Base-by-base conservation (phyloP, 2,888 invertebrate species). In the Tetheella fluctuosa region DNA sequence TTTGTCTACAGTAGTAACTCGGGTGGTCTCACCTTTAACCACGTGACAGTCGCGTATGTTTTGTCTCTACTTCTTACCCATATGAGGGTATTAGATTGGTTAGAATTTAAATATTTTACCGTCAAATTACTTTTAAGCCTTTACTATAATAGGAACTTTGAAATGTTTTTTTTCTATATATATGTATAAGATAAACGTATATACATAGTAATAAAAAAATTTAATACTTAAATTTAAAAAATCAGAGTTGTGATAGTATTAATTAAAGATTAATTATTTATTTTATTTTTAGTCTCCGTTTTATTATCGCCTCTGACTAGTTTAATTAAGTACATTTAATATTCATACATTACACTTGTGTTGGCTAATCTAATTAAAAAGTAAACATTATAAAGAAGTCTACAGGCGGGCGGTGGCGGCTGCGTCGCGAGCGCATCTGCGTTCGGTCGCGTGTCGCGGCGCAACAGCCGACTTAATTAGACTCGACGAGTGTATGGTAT, bases 1-100 rank as follows among this genome's bases (percentile, higher is more conserved):
- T 37, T 37, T 12, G 5, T 1, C 10, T 55, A 53, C 59, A 55
- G 30, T 70, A 28, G 74, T 76, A 73, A 59, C 62, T 67, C 63
- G 63, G 65, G 73, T 73, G 70, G 78, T 80, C 84, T 84, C 81
- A 83, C 81, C 85, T 81, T 74, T 73, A 42, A 69, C 65, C 71
- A 76, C 74, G 67, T 75, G 75, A 70, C 73, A 64, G 75, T 73
- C 75, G 71, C 70, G 75, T 77, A 68, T 79, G 77, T 76, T 73
- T 73, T 67, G 64, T 65, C 67, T 64, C 71, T 58, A 63, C 65
- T 74, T 64, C 66, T 74, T 70, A 65, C 59, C 75, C 75, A 73
- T 75, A 74, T 70, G 63, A 59, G 70, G 48, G 10, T 48, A 10
- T 17, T 48, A 48, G 34, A 34, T 30, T 42, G 17, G 48, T 17